Conservation (phyloP, 2,797 vertebrate species). For the Falco biarmicus region DNA sequence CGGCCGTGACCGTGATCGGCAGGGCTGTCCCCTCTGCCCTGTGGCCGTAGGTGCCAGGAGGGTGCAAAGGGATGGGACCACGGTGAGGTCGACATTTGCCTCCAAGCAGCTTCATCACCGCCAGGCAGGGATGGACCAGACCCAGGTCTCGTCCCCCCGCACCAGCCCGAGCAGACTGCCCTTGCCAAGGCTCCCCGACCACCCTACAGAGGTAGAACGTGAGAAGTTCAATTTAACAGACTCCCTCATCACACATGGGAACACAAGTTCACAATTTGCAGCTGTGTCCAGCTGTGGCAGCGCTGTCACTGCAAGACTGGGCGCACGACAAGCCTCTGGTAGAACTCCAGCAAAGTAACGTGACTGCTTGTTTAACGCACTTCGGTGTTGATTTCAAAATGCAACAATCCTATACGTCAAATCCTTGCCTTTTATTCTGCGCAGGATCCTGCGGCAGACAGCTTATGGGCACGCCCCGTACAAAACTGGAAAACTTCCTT, state of each 20-base stretch:
- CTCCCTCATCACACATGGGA: neutral
- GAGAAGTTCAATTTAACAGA: neutral
- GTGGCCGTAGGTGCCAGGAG: rapidly evolving
- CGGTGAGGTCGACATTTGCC: rapidly evolving
- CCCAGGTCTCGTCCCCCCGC: no score
- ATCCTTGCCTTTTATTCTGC: neutral
- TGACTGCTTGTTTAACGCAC: neutral
- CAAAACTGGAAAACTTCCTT: neutral
- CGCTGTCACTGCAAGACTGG: neutral
- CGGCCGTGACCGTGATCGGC: neutral
- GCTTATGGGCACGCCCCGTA: no score
- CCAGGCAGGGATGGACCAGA: neutral
- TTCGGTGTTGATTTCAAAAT: neutral
- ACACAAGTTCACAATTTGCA: neutral
- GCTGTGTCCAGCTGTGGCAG: neutral
- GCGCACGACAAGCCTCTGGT: neutral
- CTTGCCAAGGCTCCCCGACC: neutral
- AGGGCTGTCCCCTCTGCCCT: neutral
- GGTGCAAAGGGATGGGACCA: neutral
- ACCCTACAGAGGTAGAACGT: neutral
- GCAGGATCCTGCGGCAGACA: rapidly evolving
- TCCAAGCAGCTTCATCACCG: rapidly evolving
- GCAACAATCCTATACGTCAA: neutral
- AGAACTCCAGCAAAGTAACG: neutral
- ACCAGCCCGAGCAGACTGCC: neutral